A percentile compares a stretch with the other conserved stretches of the same genome.
Conservation (phyloP, 2,888 invertebrate species). For the Leucophora obtusa region DNA sequence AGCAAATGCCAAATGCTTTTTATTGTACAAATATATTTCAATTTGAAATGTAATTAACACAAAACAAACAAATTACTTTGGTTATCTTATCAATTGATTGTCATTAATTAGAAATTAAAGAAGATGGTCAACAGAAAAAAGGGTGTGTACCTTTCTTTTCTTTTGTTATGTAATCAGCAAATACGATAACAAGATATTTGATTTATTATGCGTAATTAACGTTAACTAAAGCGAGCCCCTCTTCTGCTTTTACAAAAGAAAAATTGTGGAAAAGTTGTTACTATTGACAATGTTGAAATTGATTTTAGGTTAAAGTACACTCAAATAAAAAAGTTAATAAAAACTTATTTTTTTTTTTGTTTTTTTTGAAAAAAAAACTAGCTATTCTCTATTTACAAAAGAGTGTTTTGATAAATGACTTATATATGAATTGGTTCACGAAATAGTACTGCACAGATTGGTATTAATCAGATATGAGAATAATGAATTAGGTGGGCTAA, state of each 20-base stretch:
- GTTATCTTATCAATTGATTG: constrained; percentile 46
- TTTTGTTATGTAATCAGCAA: neutral
- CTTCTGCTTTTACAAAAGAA: neutral
- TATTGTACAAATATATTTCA: neutral
- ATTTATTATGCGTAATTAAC: neutral
- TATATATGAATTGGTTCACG: no score
- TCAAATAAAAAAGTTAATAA: no score
- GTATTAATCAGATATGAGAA: no score
- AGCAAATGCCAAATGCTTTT: neutral
- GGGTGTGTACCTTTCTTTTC: neutral
- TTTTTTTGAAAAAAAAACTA: no score
- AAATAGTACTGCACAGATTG: no score
- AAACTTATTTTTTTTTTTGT: no score
- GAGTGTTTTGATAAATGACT: no score
- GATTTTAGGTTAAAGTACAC: no score
- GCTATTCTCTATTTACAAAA: no score
- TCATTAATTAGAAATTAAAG: constrained; percentile 35
- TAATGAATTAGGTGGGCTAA: no score
- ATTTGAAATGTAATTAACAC: constrained; percentile 14
- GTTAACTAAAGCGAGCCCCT: neutral
- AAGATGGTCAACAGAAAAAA: neutral
- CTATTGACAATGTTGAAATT: no score
- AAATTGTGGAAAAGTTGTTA: neutral
- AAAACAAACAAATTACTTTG: constrained; percentile 20
- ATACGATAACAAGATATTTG: neutral